Base-by-base conservation (phyloP, 2,113 vertebrate genomes). In the Tonatia bakeri region DNA sequence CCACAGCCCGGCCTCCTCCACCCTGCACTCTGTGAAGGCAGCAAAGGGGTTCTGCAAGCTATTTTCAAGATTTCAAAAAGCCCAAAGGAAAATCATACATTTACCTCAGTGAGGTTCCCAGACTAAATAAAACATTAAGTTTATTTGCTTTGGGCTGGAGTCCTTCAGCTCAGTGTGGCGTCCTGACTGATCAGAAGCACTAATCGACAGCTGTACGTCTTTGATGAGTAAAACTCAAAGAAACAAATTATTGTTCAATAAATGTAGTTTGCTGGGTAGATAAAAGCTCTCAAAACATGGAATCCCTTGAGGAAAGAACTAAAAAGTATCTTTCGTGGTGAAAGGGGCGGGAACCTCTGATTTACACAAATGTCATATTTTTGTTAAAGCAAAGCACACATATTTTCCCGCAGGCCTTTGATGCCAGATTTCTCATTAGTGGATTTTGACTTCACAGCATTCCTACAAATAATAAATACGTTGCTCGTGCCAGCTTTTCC, bases 191-290 rank as follows among this genome's bases (percentile, higher is more conserved):
- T 97, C 97, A 96, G 88, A 94, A 82, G 54, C 88, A 31, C 81
- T 96, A 91, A 97, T 86, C 96, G 95, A 77, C 93, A 92, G 88
- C 88, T 96, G 83, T 45, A 88, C 26, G 93, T 92, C 96, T 96
- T 97, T 97, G 94, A 97, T 96, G 89, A 97, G 65, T 92, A 94
- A 94, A 96, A 94, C 91, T 94, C 88, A 87, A 84, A 97, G 88
- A 87, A 95, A 91, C 80, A 97, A 97, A 95, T 97, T 96, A 95
- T 96, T 97, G 97, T 96, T 97, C 95, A 96, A 97, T 94, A 97
- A 97, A 86, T 84, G 96, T 65, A 92, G 94, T 81, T 95, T 90
- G 90, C 54, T 94, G 94, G 92, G 87, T 67, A 97, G 96, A 96
- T 97, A 95, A 97, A 97, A 97, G 94, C 97, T 94, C 96, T 95